Evolutionary conservation across 1,140 invertebrate genomes (phyloP), one percentile per base, ranked within the genome.

Genomic region (Calephelis virginiensis): DNA sequence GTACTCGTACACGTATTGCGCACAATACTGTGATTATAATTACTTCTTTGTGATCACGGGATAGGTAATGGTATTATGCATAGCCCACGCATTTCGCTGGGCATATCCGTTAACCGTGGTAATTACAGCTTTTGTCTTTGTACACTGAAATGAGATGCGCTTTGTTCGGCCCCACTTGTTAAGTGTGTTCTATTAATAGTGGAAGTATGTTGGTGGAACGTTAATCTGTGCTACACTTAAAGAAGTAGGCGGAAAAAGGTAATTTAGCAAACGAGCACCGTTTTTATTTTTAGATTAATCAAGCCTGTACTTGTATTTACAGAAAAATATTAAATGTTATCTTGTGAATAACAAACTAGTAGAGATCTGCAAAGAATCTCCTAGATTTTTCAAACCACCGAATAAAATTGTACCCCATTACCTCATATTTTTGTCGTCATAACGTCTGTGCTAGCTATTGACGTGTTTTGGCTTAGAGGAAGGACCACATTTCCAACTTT

Each of bases 111-210:
- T 85, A 85, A 78, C 76, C 76, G 71, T 73, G 76, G 76, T 87
- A 87, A 87, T 87, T 87, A 74, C 75, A 61, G 76, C 81, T 85
- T 87, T 85, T 85, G 85, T 87, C 85, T 87, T 85, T 82, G 79
- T 71, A 71, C 78, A 72, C 80, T 72, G 81, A 83, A 83, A 83
- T 84, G 75, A 84, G 80, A 77, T 81, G 74, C 70, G 74, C 78
- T 79, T 85, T 84, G 79, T 85, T 71, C 70, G 73, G 70, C 56
- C 71, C 68, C 45, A 61, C 46, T 67, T 63, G 56, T 69, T 59
- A 59, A 59, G 37, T 37, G 37, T 37, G 28, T 59, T 59, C 56
- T 40, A 59, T 59, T 59, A 38, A 59, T 59, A 8, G 56, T 59
- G 17, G 53, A 56, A 56, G 53, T 56, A 56, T 56, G 53, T 56